phyloP scores from a whole-genome alignment of 2,888 invertebrate species.

The Ceratothoa steindachneri region DNA sequence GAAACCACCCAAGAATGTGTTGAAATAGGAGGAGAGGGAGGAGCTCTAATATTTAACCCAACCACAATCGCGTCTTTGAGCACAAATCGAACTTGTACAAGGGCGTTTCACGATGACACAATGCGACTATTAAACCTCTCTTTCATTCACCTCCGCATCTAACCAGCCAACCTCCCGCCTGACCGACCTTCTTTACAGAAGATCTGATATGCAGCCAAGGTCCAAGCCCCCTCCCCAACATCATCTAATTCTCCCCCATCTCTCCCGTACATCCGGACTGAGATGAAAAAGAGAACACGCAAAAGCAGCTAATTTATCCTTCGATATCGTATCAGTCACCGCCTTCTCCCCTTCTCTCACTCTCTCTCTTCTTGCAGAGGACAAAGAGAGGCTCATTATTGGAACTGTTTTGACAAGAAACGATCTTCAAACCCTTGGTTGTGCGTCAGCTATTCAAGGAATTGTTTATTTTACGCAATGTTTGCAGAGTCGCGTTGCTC shows the following conservation, averaged over 20 bases:
- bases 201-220: no score
- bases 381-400: not conserved
- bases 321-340: no score
- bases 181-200: no score
- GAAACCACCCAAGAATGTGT: not conserved
- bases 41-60: not conserved
- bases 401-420: not conserved
- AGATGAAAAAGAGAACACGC: not conserved
- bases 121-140: not conserved
- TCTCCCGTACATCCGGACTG: no score
- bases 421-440: not conserved
- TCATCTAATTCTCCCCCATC: no score
- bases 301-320: no score
- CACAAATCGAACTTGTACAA: not conserved
- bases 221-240: no score
- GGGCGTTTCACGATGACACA: not conserved
- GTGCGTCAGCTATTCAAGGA: not conserved
- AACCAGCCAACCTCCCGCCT: not conserved
- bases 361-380: not conserved
- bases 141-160: not conserved
- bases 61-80: not conserved
- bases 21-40: not conserved
- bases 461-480: not conserved
- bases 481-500: not conserved
- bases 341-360: no score